These are phyloP conservation scores for Archips crataeganus DNA, from an alignment of 2,888 invertebrate genomes.

Conservation along the genomic window DNA sequence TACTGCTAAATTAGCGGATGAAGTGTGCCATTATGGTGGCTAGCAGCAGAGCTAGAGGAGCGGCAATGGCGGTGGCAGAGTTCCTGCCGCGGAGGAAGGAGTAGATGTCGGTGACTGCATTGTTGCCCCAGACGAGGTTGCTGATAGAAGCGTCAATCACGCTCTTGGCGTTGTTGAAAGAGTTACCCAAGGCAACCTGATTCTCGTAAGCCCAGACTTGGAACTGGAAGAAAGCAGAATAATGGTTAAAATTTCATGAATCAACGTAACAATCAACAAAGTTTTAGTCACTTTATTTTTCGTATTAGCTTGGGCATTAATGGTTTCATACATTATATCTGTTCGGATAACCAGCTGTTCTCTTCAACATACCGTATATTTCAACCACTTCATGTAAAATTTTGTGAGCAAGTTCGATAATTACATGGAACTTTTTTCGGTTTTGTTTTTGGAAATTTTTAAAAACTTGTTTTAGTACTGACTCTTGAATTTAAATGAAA, in stretches of 20 bases:
- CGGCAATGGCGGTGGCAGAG: slow-evolving; percentile 57
- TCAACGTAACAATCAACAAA: no score
- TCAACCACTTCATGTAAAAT: no score
- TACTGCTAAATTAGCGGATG: slow-evolving; percentile 53
- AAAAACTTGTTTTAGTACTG: no score
- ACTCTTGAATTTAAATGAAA: no score
- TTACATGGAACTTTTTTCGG: no score
- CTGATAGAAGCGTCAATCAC: slow-evolving; percentile 59
- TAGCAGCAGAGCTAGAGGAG: slow-evolving; percentile 61
- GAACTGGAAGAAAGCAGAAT: slow-evolving; percentile 61
- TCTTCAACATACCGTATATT: no score
- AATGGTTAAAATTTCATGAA: not conserved
- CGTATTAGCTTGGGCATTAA: no score
- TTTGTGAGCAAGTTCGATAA: no score
- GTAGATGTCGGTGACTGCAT: slow-evolving; percentile 58
- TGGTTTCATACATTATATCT: no score
- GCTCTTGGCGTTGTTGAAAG: slow-evolving; percentile 57
- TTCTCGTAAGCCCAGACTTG: slow-evolving; percentile 68
- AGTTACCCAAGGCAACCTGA: slow-evolving; percentile 58
- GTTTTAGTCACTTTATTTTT: no score
- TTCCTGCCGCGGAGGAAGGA: slow-evolving; percentile 52
- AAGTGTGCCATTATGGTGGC: slow-evolving; percentile 59
- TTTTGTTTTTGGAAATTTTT: no score
- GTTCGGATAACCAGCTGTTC: no score
- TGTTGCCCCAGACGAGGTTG: slow-evolving; percentile 72